phyloP scores from a whole-genome alignment of 2,113 vertebrate species.

The Rallus limicola region DNA sequence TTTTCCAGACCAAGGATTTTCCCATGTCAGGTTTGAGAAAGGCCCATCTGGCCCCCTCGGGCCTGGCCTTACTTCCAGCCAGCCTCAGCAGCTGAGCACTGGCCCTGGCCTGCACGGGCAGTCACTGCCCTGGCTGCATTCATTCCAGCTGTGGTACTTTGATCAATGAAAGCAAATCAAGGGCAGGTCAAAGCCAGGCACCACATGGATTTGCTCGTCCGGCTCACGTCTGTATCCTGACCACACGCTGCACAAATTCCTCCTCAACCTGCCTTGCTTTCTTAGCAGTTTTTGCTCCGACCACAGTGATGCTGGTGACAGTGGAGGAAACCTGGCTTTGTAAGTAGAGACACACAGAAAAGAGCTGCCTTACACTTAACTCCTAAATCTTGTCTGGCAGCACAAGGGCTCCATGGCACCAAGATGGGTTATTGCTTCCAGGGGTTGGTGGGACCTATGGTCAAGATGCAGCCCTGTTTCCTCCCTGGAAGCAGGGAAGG shows the following conservation, averaged over 20 bases:
- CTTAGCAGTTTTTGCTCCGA: not conserved
- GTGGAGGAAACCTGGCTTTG: not conserved
- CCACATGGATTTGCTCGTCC: not conserved
- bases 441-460: fast-evolving
- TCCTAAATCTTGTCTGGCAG: not conserved
- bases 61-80: not conserved
- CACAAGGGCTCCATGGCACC: not conserved
- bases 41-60: not conserved
- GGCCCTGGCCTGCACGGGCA: fast-evolving
- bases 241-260: not conserved
- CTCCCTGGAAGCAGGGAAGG: not conserved
- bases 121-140: not conserved
- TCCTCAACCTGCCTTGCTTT: not conserved
- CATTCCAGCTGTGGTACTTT: not conserved
- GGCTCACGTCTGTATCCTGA: not conserved
- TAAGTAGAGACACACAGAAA: not conserved
- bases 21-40: not conserved
- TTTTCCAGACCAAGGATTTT: not conserved
- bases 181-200: not conserved
- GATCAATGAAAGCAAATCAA: not conserved
- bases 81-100: not conserved
- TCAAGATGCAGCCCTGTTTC: not conserved
- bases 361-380: fast-evolving
- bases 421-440: fast-evolving
- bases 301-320: not conserved